These are phyloP conservation scores for Drosophila seclusa DNA, from an alignment of 2,888 invertebrate genomes.

Conservation along the genomic window DNA sequence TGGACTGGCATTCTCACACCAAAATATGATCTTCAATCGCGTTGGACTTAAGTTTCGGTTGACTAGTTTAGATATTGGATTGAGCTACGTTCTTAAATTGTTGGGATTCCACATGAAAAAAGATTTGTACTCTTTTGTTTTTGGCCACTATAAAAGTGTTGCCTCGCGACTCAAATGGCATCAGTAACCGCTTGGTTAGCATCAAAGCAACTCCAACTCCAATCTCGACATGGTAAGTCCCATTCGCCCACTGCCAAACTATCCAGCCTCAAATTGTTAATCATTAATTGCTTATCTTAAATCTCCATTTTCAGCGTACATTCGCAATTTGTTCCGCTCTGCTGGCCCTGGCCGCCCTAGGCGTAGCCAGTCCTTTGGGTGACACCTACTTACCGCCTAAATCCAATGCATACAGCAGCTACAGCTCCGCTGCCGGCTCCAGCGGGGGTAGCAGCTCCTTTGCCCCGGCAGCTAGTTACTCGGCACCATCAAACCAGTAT, in stretches of 20 bases:
- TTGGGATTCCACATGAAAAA: constrained; percentile 27
- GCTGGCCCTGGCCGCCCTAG: constrained; percentile 48
- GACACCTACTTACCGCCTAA: constrained; percentile 67
- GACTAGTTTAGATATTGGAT: constrained; percentile 48
- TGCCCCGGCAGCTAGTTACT: constrained; percentile 22
- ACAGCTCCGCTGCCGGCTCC: constrained; percentile 53
- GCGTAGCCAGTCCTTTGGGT: constrained; percentile 55
- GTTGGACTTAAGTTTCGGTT: constrained; percentile 18
- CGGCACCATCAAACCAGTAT: constrained; percentile 32
- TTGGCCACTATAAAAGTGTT: constrained; percentile 67
- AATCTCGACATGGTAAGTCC: constrained; percentile 58
- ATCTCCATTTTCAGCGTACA: constrained; percentile 40
- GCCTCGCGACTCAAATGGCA: constrained; percentile 39
- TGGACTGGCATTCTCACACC: background rate
- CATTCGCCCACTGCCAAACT: background rate
- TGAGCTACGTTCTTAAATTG: constrained; percentile 43
- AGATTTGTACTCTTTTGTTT: constrained; percentile 55
- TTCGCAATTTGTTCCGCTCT: constrained; percentile 38
- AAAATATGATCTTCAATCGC: background rate
- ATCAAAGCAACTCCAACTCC: constrained; percentile 35
- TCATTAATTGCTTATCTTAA: background rate
- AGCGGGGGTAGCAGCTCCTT: constrained; percentile 24
- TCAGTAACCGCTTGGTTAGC: constrained; percentile 59
- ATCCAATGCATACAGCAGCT: constrained; percentile 52
- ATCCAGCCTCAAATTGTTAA: background rate